Evolutionary conservation across 2,113 vertebrate species (phyloP), one percentile per base, ranked within the genome.

Genomic region (Capra hircus): DNA sequence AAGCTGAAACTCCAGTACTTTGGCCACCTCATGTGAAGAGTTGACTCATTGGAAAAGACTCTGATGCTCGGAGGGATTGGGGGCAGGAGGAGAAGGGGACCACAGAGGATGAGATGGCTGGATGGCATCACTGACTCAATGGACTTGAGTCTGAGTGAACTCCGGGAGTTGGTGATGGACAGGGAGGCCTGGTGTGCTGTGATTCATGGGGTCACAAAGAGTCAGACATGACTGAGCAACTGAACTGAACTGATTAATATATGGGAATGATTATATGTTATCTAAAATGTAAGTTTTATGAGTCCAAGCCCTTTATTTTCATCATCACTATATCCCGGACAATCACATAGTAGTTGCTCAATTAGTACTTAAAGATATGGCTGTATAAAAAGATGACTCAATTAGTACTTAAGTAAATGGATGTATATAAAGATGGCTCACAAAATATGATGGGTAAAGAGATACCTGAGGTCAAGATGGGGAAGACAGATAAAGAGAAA

Each of bases 331-430:
- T 77, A 96, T 88, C 33, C 6, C 45, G 83, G 74, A 82, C 8
- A 77, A n/a, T 9, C 36, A 52, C 9, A 45, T 19, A 96, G 48
- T 23, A 52, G 16, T 60, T 95, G 30, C 14, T 90, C 33, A 80
- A 45, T 62, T 90, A 93, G 57, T 80, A 59, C 92, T 81, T 81
- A 71, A 92, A 57, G 27, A 19, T 83, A 74, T 40, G 36, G 64
- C 17, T 87, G 15, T 62, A 67, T 59, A 80, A 59, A 88, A 59
- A 45, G 36, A 64, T 12, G 23, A 57, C 64, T 96, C 82, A 84
- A 23, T 71, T 40, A 71, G 9, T 71, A 71, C 67, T 81, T 85
- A 60, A 92, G 64, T 55, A 25, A 87, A 74, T 40, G 28, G 83
- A 9, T 90, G 11, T 62, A 30, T 64, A 84, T 59, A 91, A 57